Percentiles rank a stretch among this genome's conserved stretches.
These are phyloP conservation scores for Bactericera cockerelli DNA, from an alignment of 1,140 invertebrate species.

Conservation along the genomic window DNA sequence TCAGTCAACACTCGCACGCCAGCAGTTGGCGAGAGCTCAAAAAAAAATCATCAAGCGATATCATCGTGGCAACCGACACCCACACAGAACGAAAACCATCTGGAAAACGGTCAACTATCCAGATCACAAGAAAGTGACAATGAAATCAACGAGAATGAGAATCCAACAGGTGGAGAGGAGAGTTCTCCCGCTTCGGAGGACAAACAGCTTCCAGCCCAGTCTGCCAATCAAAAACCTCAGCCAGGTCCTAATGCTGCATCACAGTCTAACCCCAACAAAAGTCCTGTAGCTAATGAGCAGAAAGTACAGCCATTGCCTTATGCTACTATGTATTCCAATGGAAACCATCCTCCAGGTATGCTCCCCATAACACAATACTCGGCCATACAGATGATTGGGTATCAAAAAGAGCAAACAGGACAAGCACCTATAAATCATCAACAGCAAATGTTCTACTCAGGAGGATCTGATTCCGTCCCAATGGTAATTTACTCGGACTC, in stretches of 20 bases:
- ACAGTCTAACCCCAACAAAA: not conserved
- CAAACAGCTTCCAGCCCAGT: not conserved
- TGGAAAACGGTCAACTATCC: not conserved
- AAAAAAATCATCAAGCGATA: not conserved
- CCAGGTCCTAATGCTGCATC: not conserved
- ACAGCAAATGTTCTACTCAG: not conserved
- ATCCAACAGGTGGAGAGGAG: not conserved
- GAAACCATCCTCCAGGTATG: not conserved
- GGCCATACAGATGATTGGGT: not conserved
- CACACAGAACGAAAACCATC: not conserved
- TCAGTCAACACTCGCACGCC: not conserved
- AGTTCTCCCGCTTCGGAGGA: not conserved
- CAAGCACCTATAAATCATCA: not conserved
- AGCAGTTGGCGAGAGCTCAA: not conserved
- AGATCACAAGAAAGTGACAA: conserved; percentile 6
- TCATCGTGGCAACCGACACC: not conserved
- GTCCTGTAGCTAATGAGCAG: not conserved
- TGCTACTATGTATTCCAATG: not conserved
- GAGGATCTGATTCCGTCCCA: not conserved
- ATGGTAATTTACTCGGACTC: conserved; percentile 2
- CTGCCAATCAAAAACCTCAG: not conserved
- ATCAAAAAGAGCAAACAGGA: conserved; percentile 6
- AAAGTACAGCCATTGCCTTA: not conserved
- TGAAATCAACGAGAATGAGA: not conserved
- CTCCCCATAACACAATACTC: conserved; percentile 1